phyloP scores from a whole-genome alignment of 1,140 invertebrate species.

The Acromyrmex heyeri region DNA sequence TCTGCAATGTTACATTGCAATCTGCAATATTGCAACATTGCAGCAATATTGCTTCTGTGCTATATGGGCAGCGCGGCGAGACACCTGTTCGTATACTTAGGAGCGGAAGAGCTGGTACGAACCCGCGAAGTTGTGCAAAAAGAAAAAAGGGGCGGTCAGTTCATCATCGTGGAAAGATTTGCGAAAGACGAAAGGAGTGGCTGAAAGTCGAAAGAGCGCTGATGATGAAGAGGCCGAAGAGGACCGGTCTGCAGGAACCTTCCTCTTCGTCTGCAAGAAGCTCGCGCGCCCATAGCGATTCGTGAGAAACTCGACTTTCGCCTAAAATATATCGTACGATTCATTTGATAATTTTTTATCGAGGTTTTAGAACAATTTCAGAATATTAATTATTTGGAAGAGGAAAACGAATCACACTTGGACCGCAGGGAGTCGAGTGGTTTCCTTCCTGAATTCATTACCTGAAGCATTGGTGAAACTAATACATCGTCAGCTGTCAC shows the following conservation, averaged over 20 bases:
- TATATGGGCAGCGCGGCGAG: slow-evolving; percentile 5
- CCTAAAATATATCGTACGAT: neutral
- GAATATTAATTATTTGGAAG: neutral
- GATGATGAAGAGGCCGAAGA: slow-evolving; percentile 16
- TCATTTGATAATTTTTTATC: neutral
- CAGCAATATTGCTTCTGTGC: too few relatives aligned
- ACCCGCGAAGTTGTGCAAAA: slow-evolving; percentile 71
- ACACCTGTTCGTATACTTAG: slow-evolving; percentile 69
- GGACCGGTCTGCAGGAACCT: slow-evolving; percentile 52
- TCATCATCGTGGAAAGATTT: slow-evolving; percentile 20
- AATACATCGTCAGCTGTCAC: neutral
- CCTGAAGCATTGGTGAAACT: neutral
- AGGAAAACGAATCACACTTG: neutral
- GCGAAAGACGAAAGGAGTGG: slow-evolving; percentile 64
- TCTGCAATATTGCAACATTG: too few relatives aligned
- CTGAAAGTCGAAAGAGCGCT: slow-evolving; percentile 24
- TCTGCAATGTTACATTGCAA: too few relatives aligned
- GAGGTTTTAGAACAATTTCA: neutral
- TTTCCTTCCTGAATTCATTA: neutral
- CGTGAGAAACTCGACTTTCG: slow-evolving; percentile 69
- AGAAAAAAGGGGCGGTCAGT: slow-evolving; percentile 49
- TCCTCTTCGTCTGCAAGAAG: slow-evolving; percentile 21
- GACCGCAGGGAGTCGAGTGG: neutral
- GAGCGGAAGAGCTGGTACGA: slow-evolving; percentile 55
- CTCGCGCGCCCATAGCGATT: slow-evolving; percentile 41